Base-by-base conservation (phyloP, 2,113 vertebrate genomes). In the Salminus brasiliensis region DNA sequence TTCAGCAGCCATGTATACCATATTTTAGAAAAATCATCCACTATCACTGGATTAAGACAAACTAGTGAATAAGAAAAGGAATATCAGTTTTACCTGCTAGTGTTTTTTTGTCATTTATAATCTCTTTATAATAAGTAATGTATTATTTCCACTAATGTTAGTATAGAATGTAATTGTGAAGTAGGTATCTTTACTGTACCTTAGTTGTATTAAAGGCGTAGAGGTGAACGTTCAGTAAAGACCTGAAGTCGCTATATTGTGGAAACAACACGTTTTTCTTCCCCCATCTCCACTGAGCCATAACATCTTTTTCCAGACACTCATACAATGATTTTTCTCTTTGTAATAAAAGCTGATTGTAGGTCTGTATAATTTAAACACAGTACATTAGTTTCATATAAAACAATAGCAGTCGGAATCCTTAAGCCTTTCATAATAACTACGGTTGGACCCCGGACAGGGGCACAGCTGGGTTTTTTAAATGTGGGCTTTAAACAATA, bases 391-490 rank as follows among this genome's bases (percentile, higher is more conserved):
- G 74, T 88, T 90, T 88, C 83, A 83, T 82, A 90, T 87, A 81
- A 87, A 91, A 88, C 86, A 89, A 90, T 86, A 76, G 75, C 85
- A 88, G 72, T 79, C 87, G 52, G 81, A 91, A 87, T 68, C 65
- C 86, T 79, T 77, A 75, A 85, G 63, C 39, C 72, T 81, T 83
- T 73, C 83, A 67, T 86, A 81, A 86, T 87, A 84, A 83, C 85
- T 82, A 65, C 53, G 60, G 30, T 86, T 88, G 88, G 89, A 87
- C 0, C 49, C 36, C 67, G 39, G 82, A 88, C 83, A 88, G 65
- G 52, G 81, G 73, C 88, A 79, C 88, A 90, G 87, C 86, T 90
- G 83, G 86, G 83, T 87, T 76, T 79, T 90, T 90, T 89, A 83
- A 85, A 85, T 78, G 59, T 53, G 75, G 76, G 78, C 75, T 79